These are phyloP conservation scores for Enteromius mattozi DNA, from an alignment of 2,797 vertebrate genomes.

Conservation along the genomic window DNA sequence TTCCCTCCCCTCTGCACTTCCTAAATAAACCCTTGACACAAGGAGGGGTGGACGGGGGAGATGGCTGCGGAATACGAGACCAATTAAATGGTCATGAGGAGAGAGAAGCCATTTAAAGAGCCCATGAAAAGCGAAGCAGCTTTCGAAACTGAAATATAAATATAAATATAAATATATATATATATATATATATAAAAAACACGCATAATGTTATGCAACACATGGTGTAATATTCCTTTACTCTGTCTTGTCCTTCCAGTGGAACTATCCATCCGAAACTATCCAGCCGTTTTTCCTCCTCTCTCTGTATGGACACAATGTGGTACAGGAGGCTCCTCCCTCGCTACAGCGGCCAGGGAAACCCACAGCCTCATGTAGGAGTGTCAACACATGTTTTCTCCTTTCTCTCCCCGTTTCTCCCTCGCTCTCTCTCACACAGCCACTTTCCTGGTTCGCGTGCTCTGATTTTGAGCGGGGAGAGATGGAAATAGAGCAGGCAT, in stretches of 20 bases:
- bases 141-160: neutral
- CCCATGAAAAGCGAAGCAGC: neutral
- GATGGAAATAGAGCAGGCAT: conserved; percentile 58
- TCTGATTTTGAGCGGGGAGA: conserved; percentile 64
- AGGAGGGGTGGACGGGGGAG: conserved; percentile 70
- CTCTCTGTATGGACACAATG: conserved; percentile 26
- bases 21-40: conserved; percentile 78
- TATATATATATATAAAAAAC: neutral
- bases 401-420: conserved; percentile 35
- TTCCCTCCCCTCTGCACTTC: conserved; percentile 71
- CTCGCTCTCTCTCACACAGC: conserved; percentile 39
- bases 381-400: conserved; percentile 36
- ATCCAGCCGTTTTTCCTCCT: conserved; percentile 5
- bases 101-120: conserved; percentile 48
- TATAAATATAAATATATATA: too few relatives aligned
- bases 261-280: neutral
- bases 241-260: neutral
- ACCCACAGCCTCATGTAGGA: conserved; percentile 62
- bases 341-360: conserved; percentile 68
- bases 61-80: conserved; percentile 25
- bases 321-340: conserved; percentile 36
- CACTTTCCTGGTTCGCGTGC: conserved; percentile 7
- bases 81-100: conserved; percentile 48
- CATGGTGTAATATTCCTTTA: neutral
- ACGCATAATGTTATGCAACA: neutral